A percentile compares a stretch with the other conserved stretches of the same genome.
phyloP scores from a whole-genome alignment of 2,113 vertebrate genomes.

The Antennarius striatus region DNA sequence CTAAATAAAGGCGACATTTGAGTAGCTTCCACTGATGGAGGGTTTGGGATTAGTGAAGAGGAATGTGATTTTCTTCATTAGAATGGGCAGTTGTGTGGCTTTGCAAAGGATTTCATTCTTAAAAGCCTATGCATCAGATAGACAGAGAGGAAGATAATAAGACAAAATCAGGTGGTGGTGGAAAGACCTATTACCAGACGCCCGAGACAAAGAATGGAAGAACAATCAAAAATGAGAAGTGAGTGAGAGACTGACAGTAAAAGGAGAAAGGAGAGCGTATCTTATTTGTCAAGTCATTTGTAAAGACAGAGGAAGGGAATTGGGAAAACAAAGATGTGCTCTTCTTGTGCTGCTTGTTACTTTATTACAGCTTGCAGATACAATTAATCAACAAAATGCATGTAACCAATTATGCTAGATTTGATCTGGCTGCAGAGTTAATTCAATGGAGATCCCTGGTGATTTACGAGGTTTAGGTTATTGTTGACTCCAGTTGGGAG shows the following conservation, averaged over 20 bases:
- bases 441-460: conserved; percentile 72
- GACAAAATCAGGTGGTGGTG: conserved; percentile 27
- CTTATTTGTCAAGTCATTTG: conserved; percentile 55
- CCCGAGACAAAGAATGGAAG: conserved; percentile 31
- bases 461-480: conserved; percentile 71
- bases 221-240: conserved; percentile 46
- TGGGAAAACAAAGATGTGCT: conserved; percentile 53
- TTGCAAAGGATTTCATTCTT: conserved; percentile 55
- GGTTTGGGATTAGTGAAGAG: conserved; percentile 44
- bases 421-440: conserved; percentile 72
- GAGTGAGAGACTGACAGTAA: conserved; percentile 34
- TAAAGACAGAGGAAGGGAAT: conserved; percentile 46
- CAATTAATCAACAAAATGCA: conserved; percentile 79
- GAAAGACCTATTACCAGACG: conserved; percentile 62
- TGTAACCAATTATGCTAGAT: conserved; percentile 77
- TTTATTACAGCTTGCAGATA: conserved; percentile 65
- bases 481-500: conserved; percentile 51
- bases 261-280: conserved; percentile 19
- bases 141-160: conserved; percentile 58
- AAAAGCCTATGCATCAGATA: conserved; percentile 61
- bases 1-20: conserved; percentile 43
- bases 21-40: conserved; percentile 49
- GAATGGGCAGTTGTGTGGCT: conserved; percentile 44
- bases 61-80: conserved; percentile 60
- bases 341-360: conserved; percentile 44